phyloP scores from a whole-genome alignment of 2,888 invertebrate species.

The Drosophila yooni region DNA sequence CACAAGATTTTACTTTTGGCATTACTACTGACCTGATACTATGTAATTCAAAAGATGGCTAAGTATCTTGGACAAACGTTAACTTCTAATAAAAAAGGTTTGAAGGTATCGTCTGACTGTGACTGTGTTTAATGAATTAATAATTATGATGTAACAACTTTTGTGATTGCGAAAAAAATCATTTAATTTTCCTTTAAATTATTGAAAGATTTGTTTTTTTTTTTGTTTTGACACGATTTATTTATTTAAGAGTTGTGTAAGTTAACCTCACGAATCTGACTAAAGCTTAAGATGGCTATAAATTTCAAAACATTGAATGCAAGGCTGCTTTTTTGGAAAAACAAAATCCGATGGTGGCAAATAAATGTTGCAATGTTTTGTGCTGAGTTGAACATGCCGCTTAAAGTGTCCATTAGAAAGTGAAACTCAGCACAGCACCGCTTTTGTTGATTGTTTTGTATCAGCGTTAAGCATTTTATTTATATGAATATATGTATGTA shows the following conservation, averaged over 20 bases:
- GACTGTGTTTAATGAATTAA: slow-evolving; percentile 46
- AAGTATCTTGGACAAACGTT: slow-evolving; percentile 52
- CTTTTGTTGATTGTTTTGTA: slow-evolving; percentile 27
- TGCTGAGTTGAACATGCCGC: slow-evolving; percentile 29
- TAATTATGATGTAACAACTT: slow-evolving; percentile 21
- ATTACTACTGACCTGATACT: slow-evolving; percentile 19
- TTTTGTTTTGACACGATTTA: not conserved
- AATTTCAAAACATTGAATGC: slow-evolving; percentile 7
- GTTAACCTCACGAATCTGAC: not conserved
- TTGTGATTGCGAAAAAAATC: slow-evolving; percentile 3
- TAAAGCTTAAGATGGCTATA: slow-evolving; percentile 2
- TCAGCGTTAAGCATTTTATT: slow-evolving; percentile 68
- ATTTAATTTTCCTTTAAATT: not conserved
- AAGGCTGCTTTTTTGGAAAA: slow-evolving; percentile 4
- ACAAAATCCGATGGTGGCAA: slow-evolving; percentile 15
- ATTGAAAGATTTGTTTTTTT: not conserved
- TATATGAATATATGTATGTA: slow-evolving; percentile 46
- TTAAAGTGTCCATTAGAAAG: not conserved
- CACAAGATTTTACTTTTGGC: slow-evolving; percentile 33
- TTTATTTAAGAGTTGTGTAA: slow-evolving; percentile 5
- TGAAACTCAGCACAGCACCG: slow-evolving; percentile 32
- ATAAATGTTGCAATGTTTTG: slow-evolving; percentile 25
- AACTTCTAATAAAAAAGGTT: slow-evolving; percentile 25
- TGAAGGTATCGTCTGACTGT: slow-evolving; percentile 51
- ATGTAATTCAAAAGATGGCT: slow-evolving; percentile 26